phyloP scores from a whole-genome alignment of 2,797 vertebrate genomes.

The Rhinatrema bivittatum region DNA sequence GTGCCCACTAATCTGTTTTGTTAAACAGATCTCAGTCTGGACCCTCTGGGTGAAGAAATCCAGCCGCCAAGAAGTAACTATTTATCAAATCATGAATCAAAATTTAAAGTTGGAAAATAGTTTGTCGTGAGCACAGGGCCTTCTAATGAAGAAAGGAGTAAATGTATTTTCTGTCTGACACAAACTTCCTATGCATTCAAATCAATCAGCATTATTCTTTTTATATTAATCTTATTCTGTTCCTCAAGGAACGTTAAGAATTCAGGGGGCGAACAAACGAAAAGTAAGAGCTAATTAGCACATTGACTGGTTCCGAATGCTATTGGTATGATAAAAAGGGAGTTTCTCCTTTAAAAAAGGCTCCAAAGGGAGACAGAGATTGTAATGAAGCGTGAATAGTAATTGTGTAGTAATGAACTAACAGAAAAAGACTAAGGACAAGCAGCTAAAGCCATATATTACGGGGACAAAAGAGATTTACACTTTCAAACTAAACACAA shows the following conservation, averaged over 20 bases:
- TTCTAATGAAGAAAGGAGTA: no score
- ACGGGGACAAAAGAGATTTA: conserved; percentile 94
- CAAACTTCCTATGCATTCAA: conserved; percentile 34
- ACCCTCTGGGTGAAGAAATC: no score
- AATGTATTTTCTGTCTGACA: conserved; percentile 29
- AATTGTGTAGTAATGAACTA: conserved; percentile 99
- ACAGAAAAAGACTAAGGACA: conserved; percentile 95
- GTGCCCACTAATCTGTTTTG: no score
- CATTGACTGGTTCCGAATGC: conserved; percentile 76
- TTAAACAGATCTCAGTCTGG: no score
- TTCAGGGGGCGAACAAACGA: conserved; percentile 72
- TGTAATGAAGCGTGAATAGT: conserved; percentile 99
- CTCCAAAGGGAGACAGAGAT: conserved; percentile 82
- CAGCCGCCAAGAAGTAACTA: no score
- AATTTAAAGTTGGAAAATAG: no score
- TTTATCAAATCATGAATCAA: no score
- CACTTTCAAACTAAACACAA: conserved; percentile 97
- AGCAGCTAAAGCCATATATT: conserved; percentile 97
- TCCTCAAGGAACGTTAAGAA: conserved; percentile 44
- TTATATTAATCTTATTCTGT: conserved; percentile 47
- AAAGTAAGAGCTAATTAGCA: conserved; percentile 95
- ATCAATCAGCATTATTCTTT: conserved; percentile 53
- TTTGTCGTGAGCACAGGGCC: no score
- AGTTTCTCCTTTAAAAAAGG: conserved; percentile 68
- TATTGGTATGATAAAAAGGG: conserved; percentile 89